phyloP scores from a whole-genome alignment of 2,113 vertebrate genomes.

The Nibea albiflora region DNA sequence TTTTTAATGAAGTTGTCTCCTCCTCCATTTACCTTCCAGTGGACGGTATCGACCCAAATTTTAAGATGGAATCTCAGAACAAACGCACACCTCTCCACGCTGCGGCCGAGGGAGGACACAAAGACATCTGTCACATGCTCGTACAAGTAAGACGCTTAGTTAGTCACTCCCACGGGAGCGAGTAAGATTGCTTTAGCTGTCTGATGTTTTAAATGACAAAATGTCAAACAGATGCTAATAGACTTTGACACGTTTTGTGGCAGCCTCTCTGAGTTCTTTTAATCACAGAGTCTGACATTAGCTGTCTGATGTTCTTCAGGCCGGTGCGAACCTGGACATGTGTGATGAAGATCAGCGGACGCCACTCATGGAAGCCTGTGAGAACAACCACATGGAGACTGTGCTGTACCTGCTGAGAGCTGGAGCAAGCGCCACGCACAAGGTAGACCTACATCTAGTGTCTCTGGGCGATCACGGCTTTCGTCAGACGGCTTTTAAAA shows the following conservation, averaged over 20 bases:
- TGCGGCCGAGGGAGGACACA: conserved; percentile 92
- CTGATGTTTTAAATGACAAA: not conserved
- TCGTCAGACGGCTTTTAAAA: not conserved
- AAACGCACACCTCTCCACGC: conserved; percentile 95
- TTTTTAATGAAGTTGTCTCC: not conserved
- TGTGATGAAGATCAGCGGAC: conserved; percentile 98
- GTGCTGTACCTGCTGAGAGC: conserved; percentile 96
- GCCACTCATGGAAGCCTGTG: conserved; percentile 96
- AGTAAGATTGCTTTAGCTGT: not conserved
- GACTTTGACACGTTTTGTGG: too few relatives aligned
- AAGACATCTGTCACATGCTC: conserved; percentile 97
- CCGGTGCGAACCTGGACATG: conserved; percentile 96
- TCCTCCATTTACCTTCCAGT: conserved; percentile 80
- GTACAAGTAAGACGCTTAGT: conserved; percentile 86
- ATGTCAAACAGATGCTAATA: not conserved
- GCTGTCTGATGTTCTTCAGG: conserved; percentile 79
- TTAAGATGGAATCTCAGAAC: conserved; percentile 96
- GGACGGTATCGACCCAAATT: conserved; percentile 98
- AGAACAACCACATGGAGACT: conserved; percentile 96
- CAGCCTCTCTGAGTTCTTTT: not conserved
- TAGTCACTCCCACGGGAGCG: not conserved
- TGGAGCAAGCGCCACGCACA: conserved; percentile 92
- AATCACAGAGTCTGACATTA: not conserved
- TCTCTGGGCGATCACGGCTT: not conserved
- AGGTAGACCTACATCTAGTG: conserved; percentile 80